Conservation (phyloP, 2,113 vertebrate genomes). For the Osmerus mordax region DNA sequence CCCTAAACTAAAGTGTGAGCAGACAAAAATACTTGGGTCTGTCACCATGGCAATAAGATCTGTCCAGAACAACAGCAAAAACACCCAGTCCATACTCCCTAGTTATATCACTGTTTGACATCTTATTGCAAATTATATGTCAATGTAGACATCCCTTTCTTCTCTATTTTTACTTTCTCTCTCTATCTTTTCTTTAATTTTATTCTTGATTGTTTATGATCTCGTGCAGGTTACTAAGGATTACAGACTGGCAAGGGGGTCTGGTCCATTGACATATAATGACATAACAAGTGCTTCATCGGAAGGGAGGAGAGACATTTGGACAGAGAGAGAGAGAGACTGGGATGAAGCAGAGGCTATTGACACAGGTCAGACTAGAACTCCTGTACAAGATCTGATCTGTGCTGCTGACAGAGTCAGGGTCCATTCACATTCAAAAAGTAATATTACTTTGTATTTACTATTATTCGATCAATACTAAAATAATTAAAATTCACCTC, state of each 20-base stretch:
- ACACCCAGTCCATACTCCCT: conserved; percentile 46
- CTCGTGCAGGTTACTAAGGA: conserved; percentile 81
- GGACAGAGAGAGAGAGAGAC: conserved; percentile 80
- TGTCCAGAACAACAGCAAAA: conserved; percentile 35
- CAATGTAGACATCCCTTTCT: conserved; percentile 66
- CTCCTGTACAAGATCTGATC: conserved; percentile 45
- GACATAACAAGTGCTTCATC: conserved; percentile 78
- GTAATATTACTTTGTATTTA: not conserved
- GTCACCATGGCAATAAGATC: conserved; percentile 44
- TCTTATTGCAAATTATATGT: conserved; percentile 69
- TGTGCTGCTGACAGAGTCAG: conserved; percentile 17
- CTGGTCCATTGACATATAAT: conserved; percentile 82
- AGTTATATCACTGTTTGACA: conserved; percentile 57
- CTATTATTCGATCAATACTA: no score
- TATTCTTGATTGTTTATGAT: conserved; percentile 74
- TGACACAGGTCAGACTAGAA: conserved; percentile 80
- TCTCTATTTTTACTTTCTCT: conserved; percentile 39
- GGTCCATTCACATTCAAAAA: not conserved
- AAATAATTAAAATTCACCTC: not conserved
- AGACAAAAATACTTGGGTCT: conserved; percentile 39
- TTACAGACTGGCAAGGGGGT: conserved; percentile 79
- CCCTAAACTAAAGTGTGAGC: conserved; percentile 55
- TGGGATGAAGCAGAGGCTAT: conserved; percentile 78
- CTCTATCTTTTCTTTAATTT: conserved; percentile 18
- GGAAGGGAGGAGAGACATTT: conserved; percentile 79